Conservation (phyloP, 2,113 vertebrate genomes). For the Asarcornis scutulata region DNA sequence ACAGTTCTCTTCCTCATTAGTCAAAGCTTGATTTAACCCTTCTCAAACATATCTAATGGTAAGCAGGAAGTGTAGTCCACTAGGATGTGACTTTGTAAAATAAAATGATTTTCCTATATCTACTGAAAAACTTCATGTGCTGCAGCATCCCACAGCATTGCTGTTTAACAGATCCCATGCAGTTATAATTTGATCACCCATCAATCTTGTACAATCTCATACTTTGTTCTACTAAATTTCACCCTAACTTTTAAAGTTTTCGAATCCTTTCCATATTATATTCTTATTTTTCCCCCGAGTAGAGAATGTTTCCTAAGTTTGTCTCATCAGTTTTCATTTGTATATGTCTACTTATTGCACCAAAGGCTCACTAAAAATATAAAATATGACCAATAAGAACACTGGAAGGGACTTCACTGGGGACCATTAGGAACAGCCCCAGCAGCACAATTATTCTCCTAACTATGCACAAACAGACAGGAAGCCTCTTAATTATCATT, state of each 20-base stretch:
- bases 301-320: background rate
- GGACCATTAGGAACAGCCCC: background rate
- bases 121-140: background rate
- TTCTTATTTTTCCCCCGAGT: background rate
- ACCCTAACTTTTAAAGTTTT: background rate
- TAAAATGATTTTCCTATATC: background rate
- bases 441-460: background rate
- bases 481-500: background rate
- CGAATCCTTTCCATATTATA: background rate
- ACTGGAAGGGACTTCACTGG: background rate
- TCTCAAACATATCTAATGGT: background rate
- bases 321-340: background rate
- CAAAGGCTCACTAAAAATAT: background rate
- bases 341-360: background rate
- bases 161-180: background rate
- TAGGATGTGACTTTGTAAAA: background rate
- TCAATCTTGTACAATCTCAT: background rate
- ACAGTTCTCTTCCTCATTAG: background rate
- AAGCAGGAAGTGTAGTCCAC: background rate
- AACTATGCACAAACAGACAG: background rate
- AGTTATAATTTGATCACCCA: background rate
- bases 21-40: background rate
- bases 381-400: slow-evolving; percentile 2
- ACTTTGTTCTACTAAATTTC: background rate
- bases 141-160: too few relatives aligned